Evolutionary conservation across 2,888 invertebrate species (phyloP), one percentile per base, ranked within the genome.

Genomic region (Euzophera pinguis): DNA sequence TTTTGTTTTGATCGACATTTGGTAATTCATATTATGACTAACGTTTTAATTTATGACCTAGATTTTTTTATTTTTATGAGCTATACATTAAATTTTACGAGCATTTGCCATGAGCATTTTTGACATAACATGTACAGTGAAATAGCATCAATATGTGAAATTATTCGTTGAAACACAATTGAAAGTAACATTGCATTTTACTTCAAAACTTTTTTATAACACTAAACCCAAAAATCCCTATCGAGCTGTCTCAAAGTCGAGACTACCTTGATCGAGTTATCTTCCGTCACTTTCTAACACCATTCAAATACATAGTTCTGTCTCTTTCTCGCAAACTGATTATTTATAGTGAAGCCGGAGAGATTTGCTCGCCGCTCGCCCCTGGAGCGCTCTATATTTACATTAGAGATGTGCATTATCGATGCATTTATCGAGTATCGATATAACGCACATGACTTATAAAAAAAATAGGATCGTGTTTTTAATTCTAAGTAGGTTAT

Each of bases 341-440:
- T 83, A 84, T 84, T 84, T 83, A 83, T 84, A 84, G 83, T 70
- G 72, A 66, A 63, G 66, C 65, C 68, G 52, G 65, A 64, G 71
- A 71, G 72, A 73, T 71, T 65, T 68, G 67, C 67, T 70, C 78
- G 77, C 82, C 82, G 67, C 67, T 70, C 78, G 77, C 82, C 82
- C 81, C 80, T 70, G 76, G 77, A 78, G 81, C 78, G 82, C 75
- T 77, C 79, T 78, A 78, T 78, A 79, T 83, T 81, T 73, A 64
- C 50, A 55, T 57, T 78, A 83, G 81, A 68, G 82, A 55, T 73
- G 81, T 55, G 17, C 48, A 57, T 22, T 50, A 16, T 54, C 52
- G 35, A 50, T 42, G 2, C 10, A 12, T 8, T 17, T 22, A 32
- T 10, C 2, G 9, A 39, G 14, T 70, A 58, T 69, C 66, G 67